Base-by-base conservation (phyloP, 2,888 invertebrate genomes). In the Lasioglossum villosulum region DNA sequence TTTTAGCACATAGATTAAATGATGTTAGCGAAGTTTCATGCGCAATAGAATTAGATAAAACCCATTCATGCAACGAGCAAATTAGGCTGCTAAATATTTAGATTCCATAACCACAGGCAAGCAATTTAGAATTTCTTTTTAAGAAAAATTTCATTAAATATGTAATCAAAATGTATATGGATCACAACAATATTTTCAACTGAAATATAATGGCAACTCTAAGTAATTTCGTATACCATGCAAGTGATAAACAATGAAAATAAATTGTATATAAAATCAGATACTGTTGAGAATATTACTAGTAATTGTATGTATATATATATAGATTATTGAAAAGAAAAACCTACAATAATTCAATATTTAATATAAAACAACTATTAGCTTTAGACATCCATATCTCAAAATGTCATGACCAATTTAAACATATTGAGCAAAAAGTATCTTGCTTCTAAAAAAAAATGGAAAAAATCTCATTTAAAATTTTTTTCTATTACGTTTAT, bases 11-110 rank as follows among this genome's bases (percentile, higher is more conserved):
- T 5, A 75, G 52, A 37, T 72, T 78, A 63, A 56, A 42, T 30
- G 68, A 66, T 37, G 27, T 59, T 59, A 77, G 30, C 72, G 48
- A 52, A 42, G 27, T n/a, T 77, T 73, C 76, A 80, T 83, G 80
- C 84, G 75, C 56, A 74, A 63, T 34, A 75, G 63, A 73, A 83
- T 19, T 77, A 80, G 63, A 80, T 75, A 68, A 42, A 84, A 79
- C 78, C 82, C 87, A 89, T 84, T 80, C 91, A 84, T 91, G 91
- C 91, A 92, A 80, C 83, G 93, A 93, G 92, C 93, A 91, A 93
- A 93, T 92, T 90, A 93, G 92, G 92, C 94, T 94, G 93, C 90
- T 90, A 88, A 89, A 88, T 90, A 88, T 91, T 81, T 82, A 88
- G 85, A 85, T 88, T 88, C 87, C 88, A 87, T 83, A 88, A 91